These are phyloP conservation scores for Crocidura indochinensis DNA, from an alignment of 2,797 vertebrate species.

Conservation along the genomic window DNA sequence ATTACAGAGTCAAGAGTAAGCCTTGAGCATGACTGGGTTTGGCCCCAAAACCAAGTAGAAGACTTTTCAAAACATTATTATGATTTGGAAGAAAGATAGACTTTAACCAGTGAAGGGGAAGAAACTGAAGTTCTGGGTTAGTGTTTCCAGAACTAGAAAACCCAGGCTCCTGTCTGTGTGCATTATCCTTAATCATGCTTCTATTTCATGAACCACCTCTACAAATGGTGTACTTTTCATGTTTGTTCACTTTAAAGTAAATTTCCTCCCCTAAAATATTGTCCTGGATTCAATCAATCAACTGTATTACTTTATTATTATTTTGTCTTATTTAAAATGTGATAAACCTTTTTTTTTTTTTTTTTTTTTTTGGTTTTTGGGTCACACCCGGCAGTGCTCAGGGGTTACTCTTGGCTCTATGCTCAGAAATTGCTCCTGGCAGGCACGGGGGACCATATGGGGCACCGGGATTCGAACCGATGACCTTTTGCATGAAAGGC, in stretches of 20 bases:
- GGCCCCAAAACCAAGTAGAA: too few species aligned
- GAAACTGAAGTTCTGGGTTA: neutral
- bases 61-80: neutral
- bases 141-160: neutral
- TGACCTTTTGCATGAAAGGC: too few species aligned
- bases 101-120: neutral
- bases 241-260: conserved; percentile 58
- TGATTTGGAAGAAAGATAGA: neutral
- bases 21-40: too few species aligned
- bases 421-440: too few species aligned
- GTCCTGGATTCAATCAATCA: conserved; percentile 2
- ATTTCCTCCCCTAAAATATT: conserved; percentile 62
- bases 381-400: too few species aligned
- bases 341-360: too few species aligned
- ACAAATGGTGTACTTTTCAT: neutral
- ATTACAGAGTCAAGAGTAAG: too few species aligned
- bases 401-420: too few species aligned
- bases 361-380: too few species aligned
- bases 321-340: conserved; percentile 24
- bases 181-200: neutral
- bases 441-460: too few species aligned
- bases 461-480: too few species aligned
- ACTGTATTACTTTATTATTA: conserved; percentile 16
- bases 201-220: neutral
- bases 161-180: neutral